Percentiles rank a stretch among this genome's conserved stretches.
These are phyloP conservation scores for Ectemnius cavifrons DNA, from an alignment of 2,888 invertebrate genomes.

Conservation along the genomic window DNA sequence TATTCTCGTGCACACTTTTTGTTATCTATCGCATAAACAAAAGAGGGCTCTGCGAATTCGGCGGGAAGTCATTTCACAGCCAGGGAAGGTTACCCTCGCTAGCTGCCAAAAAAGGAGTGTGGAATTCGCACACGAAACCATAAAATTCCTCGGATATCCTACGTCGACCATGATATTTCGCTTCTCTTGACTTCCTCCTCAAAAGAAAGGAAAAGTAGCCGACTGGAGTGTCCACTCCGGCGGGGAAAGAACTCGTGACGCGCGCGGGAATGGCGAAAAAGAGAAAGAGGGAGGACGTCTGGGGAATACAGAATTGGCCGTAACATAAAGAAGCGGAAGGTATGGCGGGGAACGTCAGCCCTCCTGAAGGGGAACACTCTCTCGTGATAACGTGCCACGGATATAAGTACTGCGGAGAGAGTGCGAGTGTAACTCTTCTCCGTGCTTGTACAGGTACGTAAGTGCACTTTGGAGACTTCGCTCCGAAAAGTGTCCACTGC, in stretches of 20 bases:
- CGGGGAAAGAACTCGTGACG: no score
- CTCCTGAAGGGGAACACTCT: constrained; percentile 42
- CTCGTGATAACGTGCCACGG: constrained; percentile 59
- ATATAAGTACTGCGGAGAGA: constrained; percentile 50
- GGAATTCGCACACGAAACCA: constrained; percentile 37
- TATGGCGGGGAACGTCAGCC: constrained; percentile 48
- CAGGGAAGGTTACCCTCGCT: no score
- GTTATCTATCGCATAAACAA: constrained; percentile 41
- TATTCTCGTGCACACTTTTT: constrained; percentile 59
- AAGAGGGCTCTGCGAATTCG: constrained; percentile 14
- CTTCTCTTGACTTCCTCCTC: constrained; percentile 38
- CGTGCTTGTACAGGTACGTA: constrained; percentile 44
- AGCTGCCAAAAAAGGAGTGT: constrained; percentile 22
- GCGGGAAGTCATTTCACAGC: neutral
- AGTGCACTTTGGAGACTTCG: constrained; percentile 34
- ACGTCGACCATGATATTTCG: constrained; percentile 38
- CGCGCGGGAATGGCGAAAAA: constrained; percentile 16
- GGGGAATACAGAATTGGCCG: constrained; percentile 64
- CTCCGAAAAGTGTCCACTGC: constrained; percentile 27
- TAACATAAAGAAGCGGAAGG: constrained; percentile 61
- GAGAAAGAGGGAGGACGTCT: constrained; percentile 47
- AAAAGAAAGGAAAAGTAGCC: constrained; percentile 46
- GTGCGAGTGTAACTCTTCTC: constrained; percentile 36
- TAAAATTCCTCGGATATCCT: constrained; percentile 51
- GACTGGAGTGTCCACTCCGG: constrained; percentile 27